Percentiles rank a stretch among this genome's conserved stretches.
These are phyloP conservation scores for Mus pahari DNA, from an alignment of 2,113 vertebrate genomes.

Conservation along the genomic window DNA sequence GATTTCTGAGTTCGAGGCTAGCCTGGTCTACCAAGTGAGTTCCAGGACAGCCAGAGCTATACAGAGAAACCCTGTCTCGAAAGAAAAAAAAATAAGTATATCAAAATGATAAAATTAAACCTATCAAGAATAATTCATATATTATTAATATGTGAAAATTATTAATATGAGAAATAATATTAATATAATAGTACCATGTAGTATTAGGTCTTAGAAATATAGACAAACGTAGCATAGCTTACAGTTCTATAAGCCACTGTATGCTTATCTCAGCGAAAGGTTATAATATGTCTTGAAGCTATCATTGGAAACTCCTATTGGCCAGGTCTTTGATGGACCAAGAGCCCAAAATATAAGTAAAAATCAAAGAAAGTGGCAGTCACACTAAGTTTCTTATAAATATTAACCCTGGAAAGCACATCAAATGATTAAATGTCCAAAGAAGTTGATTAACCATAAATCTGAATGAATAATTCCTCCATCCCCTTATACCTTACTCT, in stretches of 20 bases:
- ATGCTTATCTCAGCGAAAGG: not conserved
- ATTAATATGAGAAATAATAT: not conserved
- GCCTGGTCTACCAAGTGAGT: no score
- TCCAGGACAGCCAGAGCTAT: no score
- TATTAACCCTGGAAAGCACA: not conserved
- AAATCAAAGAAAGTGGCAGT: not conserved
- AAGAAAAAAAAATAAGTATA: no score
- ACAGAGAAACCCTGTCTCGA: no score
- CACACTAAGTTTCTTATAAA: not conserved
- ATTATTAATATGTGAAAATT: not conserved
- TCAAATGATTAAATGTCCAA: not conserved
- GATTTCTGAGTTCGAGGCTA: no score
- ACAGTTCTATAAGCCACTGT: not conserved
- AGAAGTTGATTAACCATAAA: not conserved
- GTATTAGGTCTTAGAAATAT: not conserved
- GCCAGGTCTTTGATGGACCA: not conserved
- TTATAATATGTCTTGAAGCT: not conserved
- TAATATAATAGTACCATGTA: not conserved
- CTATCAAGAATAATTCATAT: not conserved
- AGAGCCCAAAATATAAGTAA: not conserved
- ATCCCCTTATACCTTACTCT: not conserved
- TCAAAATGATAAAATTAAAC: not conserved
- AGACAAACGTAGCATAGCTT: not conserved
- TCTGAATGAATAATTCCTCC: not conserved
- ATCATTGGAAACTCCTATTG: rapidly evolving